These are phyloP conservation scores for Sebastes minor DNA, from an alignment of 2,797 vertebrate genomes.

Conservation along the genomic window DNA sequence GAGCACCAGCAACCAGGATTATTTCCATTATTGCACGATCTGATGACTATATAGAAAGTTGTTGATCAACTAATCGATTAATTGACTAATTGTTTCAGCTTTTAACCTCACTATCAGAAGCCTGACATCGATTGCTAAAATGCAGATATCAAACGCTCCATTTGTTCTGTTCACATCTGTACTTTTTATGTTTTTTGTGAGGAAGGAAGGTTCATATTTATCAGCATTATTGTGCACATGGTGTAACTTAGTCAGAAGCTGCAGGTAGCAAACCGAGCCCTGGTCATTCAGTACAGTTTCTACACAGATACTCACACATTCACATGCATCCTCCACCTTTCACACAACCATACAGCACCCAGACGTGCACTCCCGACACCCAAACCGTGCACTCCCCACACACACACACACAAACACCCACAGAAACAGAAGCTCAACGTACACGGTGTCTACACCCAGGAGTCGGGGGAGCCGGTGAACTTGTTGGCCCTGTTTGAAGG, in stretches of 20 bases:
- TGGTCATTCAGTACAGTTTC: conserved; percentile 44
- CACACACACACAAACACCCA: conserved; percentile 31
- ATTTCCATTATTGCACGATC: too few relatives aligned
- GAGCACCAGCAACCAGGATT: too few relatives aligned
- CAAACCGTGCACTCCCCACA: not conserved
- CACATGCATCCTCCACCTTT: conserved; percentile 44
- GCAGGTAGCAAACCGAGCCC: conserved; percentile 33
- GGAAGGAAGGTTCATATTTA: not conserved
- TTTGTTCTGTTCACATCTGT: fast-evolving
- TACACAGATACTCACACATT: conserved; percentile 50
- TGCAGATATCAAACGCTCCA: fast-evolving
- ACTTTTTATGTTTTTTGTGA: fast-evolving
- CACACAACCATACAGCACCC: not conserved
- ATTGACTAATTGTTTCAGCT: too few relatives aligned
- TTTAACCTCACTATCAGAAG: fast-evolving
- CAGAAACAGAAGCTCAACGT: conserved; percentile 25
- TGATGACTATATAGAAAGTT: too few relatives aligned
- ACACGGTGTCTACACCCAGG: conserved; percentile 89
- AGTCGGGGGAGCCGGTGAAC: conserved; percentile 97
- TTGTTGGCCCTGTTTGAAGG: conserved; percentile 95
- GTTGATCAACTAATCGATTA: too few relatives aligned
- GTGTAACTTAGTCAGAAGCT: conserved; percentile 44
- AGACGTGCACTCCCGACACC: not conserved
- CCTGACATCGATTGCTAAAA: too few relatives aligned
- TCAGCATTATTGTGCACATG: conserved; percentile 8